These are phyloP conservation scores for Acrobasis suavella DNA, from an alignment of 2,888 invertebrate genomes.

Conservation along the genomic window DNA sequence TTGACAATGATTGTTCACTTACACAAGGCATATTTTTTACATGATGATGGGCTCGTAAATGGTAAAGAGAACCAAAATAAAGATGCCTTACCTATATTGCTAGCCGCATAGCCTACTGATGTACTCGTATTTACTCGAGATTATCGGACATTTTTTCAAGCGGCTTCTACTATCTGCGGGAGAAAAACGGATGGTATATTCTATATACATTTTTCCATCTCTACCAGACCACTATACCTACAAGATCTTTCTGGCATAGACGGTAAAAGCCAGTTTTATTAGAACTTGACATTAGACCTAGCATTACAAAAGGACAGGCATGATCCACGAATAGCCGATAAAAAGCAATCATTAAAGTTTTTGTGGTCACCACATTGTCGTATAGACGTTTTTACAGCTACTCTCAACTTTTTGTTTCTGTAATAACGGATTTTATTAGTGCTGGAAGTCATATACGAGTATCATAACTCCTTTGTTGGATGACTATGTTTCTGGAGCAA, in stretches of 20 bases:
- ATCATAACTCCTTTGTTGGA: slow-evolving; percentile 32
- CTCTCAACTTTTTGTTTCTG: slow-evolving; percentile 43
- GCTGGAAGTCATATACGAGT: slow-evolving; percentile 31
- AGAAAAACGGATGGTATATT: no score
- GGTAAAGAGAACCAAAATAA: no score
- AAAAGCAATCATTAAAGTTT: slow-evolving; percentile 67
- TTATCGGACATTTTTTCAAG: no score
- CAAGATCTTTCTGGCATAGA: no score
- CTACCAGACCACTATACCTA: no score
- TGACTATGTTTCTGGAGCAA: slow-evolving; percentile 16
- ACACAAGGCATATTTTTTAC: no score
- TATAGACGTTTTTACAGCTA: slow-evolving; percentile 47
- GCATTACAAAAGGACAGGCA: slow-evolving; percentile 51
- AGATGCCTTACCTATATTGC: no score
- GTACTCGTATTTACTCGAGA: no score
- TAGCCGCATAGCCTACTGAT: no score
- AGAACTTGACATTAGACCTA: slow-evolving; percentile 42
- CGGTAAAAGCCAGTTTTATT: background rate
- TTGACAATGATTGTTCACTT: no score
- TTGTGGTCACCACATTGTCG: slow-evolving; percentile 60
- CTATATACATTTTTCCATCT: no score
- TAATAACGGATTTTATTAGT: slow-evolving; percentile 41
- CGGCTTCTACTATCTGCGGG: background rate
- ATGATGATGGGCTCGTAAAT: no score
- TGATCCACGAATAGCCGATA: slow-evolving; percentile 66